phyloP scores from a whole-genome alignment of 2,888 invertebrate species.

The Hypercompe scribonia region DNA sequence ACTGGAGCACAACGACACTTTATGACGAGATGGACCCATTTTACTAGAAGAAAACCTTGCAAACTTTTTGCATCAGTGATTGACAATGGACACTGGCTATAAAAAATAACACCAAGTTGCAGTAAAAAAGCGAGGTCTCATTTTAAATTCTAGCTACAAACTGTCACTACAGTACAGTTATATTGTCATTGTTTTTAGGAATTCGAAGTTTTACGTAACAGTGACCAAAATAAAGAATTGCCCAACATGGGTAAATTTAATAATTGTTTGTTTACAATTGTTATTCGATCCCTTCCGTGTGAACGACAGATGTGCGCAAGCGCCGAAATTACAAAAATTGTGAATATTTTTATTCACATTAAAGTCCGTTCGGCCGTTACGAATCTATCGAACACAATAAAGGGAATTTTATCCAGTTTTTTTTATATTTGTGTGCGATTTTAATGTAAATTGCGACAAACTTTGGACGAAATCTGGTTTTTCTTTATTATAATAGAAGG shows the following conservation, averaged over 20 bases:
- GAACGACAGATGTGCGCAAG: slow-evolving; percentile 82
- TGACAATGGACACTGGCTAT: slow-evolving; percentile 64
- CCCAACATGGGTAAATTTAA: slow-evolving; percentile 43
- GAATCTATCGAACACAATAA: slow-evolving; percentile 84
- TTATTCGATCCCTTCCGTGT: slow-evolving; percentile 75
- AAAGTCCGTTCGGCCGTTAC: slow-evolving; percentile 85
- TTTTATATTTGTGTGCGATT: slow-evolving; percentile 80
- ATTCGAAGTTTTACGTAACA: slow-evolving; percentile 28
- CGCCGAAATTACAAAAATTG: slow-evolving; percentile 82
- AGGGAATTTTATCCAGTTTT: slow-evolving; percentile 80
- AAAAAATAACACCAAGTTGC: slow-evolving; percentile 64
- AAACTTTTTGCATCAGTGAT: slow-evolving; percentile 71
- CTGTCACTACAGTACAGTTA: slow-evolving; percentile 42
- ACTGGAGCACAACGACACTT: slow-evolving; percentile 76
- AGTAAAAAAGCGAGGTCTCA: slow-evolving; percentile 70
- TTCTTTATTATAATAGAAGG: slow-evolving; percentile 70
- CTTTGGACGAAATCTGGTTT: slow-evolving; percentile 78
- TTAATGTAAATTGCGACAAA: slow-evolving; percentile 83
- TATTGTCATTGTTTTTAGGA: slow-evolving; percentile 35
- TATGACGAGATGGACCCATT: slow-evolving; percentile 68
- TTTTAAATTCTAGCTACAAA: slow-evolving; percentile 46
- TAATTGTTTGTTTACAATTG: slow-evolving; percentile 63
- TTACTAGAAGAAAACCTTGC: slow-evolving; percentile 73
- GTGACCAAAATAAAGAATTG: slow-evolving; percentile 39
- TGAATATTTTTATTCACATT: slow-evolving; percentile 85